Conservation (phyloP, 2,113 vertebrate genomes). For the Notechis scutatus region DNA sequence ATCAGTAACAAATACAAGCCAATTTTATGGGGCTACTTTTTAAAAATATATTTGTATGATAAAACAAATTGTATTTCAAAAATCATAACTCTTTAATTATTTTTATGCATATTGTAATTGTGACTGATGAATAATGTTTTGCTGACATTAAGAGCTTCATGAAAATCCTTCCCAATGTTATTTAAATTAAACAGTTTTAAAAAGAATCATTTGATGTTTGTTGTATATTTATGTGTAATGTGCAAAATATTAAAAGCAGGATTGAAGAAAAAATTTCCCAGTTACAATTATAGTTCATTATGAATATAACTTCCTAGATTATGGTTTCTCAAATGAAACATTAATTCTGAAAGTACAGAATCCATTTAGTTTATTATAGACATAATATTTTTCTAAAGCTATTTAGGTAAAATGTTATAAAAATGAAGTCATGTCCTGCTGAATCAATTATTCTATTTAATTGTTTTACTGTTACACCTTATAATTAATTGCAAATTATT, state of each 20-base stretch:
- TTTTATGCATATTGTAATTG: constrained; percentile 32
- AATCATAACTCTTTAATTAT: constrained; percentile 39
- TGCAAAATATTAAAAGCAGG: not conserved
- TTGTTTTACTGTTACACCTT: constrained; percentile 4
- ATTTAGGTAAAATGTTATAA: not conserved
- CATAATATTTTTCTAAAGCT: not conserved
- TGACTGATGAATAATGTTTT: not conserved
- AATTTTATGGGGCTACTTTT: not conserved
- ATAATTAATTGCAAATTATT: not conserved
- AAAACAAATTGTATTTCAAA: constrained; percentile 42
- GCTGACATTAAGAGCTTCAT: not conserved
- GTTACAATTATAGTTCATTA: not conserved
- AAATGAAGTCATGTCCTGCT: not conserved
- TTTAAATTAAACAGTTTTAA: not conserved
- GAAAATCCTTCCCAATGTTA: not conserved
- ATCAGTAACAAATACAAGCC: not conserved
- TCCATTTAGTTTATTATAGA: not conserved
- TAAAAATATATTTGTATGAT: constrained; percentile 13
- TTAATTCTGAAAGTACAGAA: not conserved
- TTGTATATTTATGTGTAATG: not conserved
- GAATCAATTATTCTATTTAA: not conserved
- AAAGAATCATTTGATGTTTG: not conserved
- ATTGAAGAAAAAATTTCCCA: not conserved
- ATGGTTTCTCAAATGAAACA: not conserved
- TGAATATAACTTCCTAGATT: not conserved